Base-by-base conservation (phyloP, 2,113 vertebrate genomes). In the Callipepla squamata region DNA sequence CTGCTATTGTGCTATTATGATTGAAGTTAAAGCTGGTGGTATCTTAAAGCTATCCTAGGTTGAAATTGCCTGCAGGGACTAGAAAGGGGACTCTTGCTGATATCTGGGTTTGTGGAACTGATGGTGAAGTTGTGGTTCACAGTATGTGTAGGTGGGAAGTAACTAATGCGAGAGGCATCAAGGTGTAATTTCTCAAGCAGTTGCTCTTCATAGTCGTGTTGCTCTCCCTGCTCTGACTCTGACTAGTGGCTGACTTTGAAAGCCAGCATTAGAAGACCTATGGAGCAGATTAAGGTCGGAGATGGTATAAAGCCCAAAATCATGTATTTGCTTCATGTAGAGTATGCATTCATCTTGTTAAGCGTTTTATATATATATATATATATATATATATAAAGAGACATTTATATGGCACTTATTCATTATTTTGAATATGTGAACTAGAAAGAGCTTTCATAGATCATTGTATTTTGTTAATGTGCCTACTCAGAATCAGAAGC, bases 401-500 rank as follows among this genome's bases (percentile, higher is more conserved):
- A n/a, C 55, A 83, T 57, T 80, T 34, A 72, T 68, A 89, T 59
- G 16, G 18, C 58, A 68, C 58, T 76, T 66, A 73, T 90, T 93
- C 42, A 36, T 53, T 88, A 38, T 91, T 95, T 95, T 61, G 40
- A 93, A 77, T 85, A 92, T 80, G 51, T 69, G 44, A 55, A 69
- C 44, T 62, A 85, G 82, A 50, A 94, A 51, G 59, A 81, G 77
- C 93, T 94, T 92, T 95, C 75, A 48, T 58, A 66, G n/a, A 85
- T 92, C 34, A 77, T 70, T 96, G 82, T 93, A 81, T 22, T 16
- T 87, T 82, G 70, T 87, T 92, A 96, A 50, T 93, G 93, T 95
- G 67, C 80, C 73, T 73, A 38, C 12, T 89, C 40, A 93, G 74
- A 84, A 95, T 94, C 79, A 42, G 40, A 80, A 82, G 11, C 20